Evolutionary conservation across 2,888 invertebrate species (phyloP), one percentile per base, ranked within the genome.

Genomic region (Tiliacea aurago): DNA sequence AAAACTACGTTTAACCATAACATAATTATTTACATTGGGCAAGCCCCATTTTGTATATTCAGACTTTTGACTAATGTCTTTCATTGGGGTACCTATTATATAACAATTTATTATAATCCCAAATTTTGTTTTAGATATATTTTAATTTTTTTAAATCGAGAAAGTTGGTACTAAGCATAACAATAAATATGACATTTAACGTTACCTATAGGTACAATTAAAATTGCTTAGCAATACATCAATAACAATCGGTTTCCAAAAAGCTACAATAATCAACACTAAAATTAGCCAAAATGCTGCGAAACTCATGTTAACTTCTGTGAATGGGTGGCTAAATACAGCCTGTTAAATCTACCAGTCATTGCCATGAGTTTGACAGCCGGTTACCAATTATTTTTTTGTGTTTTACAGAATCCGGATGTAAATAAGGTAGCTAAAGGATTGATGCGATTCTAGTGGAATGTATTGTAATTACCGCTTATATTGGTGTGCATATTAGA

Each of bases 51-150:
- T 85, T 89, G 85, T 89, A 90, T 85, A 89, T 90, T 91, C 90
- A 91, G 91, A 91, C 91, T 91, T 91, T 87, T 89, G 83, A 86
- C 86, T 87, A 86, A 86, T 80, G 89, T 87, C 86, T 86, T 86
- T 80, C 56, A 83, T 86, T 81, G 78, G 69, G 84, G 87, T 86
- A n/a, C n/a, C n/a, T n/a, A 86, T 80, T 80, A 83, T 76, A 64
- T 73, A 78, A 76, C 65, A 78, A 68, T 75, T 80, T 63, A 62
- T 65, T 63, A 55, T 66, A 66, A 71, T 53, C 61, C 82, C 69
- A 71, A 73, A 78, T 69, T 55, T 67, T 63, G 47, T 53, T 64
- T 66, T 45, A 72, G 59, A 61, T 74, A 53, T 45, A 69, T 64
- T 28, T 76, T 45, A 56, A 59, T 5, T 45, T 28, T 59, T 73